phyloP scores from a whole-genome alignment of 2,888 invertebrate species.

The Drosophila subsilvestris region DNA sequence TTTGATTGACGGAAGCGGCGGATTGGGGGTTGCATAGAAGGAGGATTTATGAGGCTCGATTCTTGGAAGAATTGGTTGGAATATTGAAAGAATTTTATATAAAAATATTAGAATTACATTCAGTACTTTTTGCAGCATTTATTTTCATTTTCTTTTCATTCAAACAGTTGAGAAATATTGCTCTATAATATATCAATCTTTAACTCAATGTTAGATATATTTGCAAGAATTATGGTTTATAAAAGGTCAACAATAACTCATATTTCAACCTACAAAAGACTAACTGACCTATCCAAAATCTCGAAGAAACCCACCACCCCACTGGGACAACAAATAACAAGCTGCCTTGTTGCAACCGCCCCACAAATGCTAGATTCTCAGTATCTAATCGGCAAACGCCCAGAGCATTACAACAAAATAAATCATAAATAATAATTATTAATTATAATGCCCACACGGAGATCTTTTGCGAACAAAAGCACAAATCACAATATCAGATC shows the following conservation, averaged over 20 bases:
- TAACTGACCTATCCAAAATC: neutral
- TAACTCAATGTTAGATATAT: too few species aligned
- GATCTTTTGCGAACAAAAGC: slow-evolving; percentile 33
- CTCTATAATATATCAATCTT: too few species aligned
- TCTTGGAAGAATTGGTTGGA: too few species aligned
- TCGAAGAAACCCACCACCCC: slow-evolving; percentile 8
- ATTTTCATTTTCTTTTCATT: too few species aligned
- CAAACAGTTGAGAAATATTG: too few species aligned
- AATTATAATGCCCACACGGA: slow-evolving; percentile 47
- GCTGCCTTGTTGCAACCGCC: slow-evolving; percentile 9
- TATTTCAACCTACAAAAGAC: neutral
- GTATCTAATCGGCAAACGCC: slow-evolving; percentile 15
- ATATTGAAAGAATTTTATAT: neutral
- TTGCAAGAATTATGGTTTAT: too few species aligned
- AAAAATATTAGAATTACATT: too few species aligned
- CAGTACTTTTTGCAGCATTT: too few species aligned
- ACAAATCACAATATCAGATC: slow-evolving; percentile 6
- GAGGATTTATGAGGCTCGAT: accelerated
- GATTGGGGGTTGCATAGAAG: neutral
- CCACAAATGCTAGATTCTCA: slow-evolving; percentile 20
- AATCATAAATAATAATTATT: slow-evolving; percentile 62
- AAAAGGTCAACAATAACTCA: neutral
- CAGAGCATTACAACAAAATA: slow-evolving; percentile 51
- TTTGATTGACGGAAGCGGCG: neutral
- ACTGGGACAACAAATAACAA: neutral